Conservation (phyloP, 2,113 vertebrate species). For the Ceyx cyanopectus region DNA sequence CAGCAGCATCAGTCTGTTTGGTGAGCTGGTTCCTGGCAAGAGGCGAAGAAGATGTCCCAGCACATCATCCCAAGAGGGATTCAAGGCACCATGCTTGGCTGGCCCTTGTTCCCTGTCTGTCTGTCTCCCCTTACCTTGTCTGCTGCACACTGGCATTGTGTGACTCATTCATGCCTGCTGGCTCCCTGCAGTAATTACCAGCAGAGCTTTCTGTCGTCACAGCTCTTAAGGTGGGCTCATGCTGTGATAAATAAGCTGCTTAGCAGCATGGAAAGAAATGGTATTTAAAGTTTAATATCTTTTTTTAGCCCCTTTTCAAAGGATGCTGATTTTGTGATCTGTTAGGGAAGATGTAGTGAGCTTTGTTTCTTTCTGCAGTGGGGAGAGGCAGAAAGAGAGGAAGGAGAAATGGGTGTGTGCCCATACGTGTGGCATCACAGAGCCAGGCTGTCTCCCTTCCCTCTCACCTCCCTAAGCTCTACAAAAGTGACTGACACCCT, state of each 20-base stretch:
- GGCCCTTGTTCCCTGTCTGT: not conserved
- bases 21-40: not conserved
- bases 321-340: conserved; percentile 57
- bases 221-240: conserved; percentile 76
- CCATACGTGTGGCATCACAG: not conserved
- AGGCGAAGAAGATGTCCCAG: not conserved
- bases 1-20: not conserved
- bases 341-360: conserved; percentile 44
- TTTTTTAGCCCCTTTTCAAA: conserved; percentile 74
- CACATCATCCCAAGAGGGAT: not conserved
- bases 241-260: conserved; percentile 81
- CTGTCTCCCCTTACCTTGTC: not conserved
- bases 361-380: not conserved
- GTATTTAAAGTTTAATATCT: conserved; percentile 75
- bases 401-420: not conserved
- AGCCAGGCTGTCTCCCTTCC: not conserved
- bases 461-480: not conserved
- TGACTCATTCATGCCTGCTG: conserved; percentile 57
- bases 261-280: conserved; percentile 75
- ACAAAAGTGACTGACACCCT: conserved; percentile 26
- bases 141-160: not conserved
- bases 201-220: conserved; percentile 62
- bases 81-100: not conserved
- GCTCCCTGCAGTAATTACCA: conserved; percentile 71
- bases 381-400: not conserved